Conservation (phyloP, 2,888 invertebrate genomes). For the Teleogryllus oceanicus region DNA sequence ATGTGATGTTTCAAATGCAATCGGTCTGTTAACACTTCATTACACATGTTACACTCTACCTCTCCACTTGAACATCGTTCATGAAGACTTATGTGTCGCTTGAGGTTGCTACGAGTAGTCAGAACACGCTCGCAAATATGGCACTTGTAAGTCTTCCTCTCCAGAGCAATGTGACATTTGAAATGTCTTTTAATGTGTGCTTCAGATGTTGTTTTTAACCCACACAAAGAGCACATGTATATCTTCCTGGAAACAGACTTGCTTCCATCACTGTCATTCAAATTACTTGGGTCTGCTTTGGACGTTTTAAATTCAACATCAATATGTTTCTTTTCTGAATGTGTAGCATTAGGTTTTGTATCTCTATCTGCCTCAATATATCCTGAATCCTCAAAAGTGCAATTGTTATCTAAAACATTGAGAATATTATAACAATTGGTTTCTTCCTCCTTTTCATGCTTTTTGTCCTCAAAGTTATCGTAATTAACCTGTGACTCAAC, state of each 20-base stretch:
- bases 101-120: conserved; percentile 34
- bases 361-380: background rate
- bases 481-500: no score
- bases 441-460: background rate
- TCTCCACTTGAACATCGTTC: conserved; percentile 20
- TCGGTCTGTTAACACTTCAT: conserved; percentile 26
- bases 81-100: conserved; percentile 35
- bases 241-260: conserved; percentile 10
- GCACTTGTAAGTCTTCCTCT: conserved; percentile 28
- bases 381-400: no score
- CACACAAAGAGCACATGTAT: conserved; percentile 34
- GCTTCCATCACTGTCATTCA: background rate
- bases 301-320: no score
- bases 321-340: conserved; percentile 2
- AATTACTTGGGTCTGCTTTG: background rate
- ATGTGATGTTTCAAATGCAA: conserved; percentile 32
- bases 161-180: conserved; percentile 30
- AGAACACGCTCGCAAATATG: conserved; percentile 35
- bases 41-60: conserved; percentile 31
- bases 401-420: background rate
- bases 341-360: background rate
- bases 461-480: background rate
- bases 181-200: conserved; percentile 33
- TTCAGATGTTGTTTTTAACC: conserved; percentile 23
- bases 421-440: background rate